Base-by-base conservation (phyloP, 2,888 invertebrate genomes). In the Aphodius granarius region DNA sequence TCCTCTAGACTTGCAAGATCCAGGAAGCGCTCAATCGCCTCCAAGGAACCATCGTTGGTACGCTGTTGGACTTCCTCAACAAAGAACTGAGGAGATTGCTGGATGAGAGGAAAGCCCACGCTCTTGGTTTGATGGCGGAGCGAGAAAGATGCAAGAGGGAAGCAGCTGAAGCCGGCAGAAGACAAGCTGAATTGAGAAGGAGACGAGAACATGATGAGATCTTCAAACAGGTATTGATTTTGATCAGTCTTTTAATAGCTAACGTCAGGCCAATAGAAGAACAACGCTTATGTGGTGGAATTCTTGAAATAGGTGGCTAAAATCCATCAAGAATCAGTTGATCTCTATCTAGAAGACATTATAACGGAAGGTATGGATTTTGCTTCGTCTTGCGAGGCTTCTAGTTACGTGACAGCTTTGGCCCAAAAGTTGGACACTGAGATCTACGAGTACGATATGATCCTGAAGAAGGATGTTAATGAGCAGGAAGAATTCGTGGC, bases 21-120 rank as follows among this genome's bases (percentile, higher is more conserved):
- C 87, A 90, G 64, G 91, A 93, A 65, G 86, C 93, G 6, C 87
- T 95, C 19, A 91, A 91, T 76, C 90, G 91, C 76, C 87, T 95
- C 3, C 94, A 95, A 82, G 95, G 95, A 0, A 90, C 89, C 0
- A 91, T 93, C 0, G 89, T 95, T 9, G 92, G 94, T 0, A 92
- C 92, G 6, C 90, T 94, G 22, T 88, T 96, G 77, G 93, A 92
- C 81, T 93, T 92, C 85, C 87, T 97, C 16, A 92, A 92, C 84
- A 94, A 96, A 84, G 96, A 97, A 86, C 88, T 96, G 79, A 86
- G 91, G 13, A 89, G 95, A 13, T 87, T 97, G 0, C 89, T 93
- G 78, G 94, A 95, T 80, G 95, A 96, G 84, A 89, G 95, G 5
- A 90, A 92, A 76, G 91, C 94, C 15, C 95, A 96, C 81, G 95